Evolutionary conservation across 2,797 vertebrate species (phyloP), one percentile per base, ranked within the genome.

Genomic region (Orestias chungarensis): DNA sequence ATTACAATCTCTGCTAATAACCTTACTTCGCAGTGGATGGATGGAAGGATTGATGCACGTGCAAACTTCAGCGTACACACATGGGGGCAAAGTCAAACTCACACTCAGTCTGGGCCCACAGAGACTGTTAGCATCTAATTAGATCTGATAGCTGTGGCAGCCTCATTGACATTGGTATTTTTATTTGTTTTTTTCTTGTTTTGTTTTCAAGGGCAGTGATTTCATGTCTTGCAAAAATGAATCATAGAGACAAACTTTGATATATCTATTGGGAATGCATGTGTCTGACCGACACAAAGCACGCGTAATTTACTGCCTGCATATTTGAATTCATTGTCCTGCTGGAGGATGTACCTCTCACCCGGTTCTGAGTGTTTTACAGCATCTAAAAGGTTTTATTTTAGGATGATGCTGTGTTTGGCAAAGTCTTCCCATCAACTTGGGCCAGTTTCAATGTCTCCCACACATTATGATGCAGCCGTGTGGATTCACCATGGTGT

Each of bases 1-100:
- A 90, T 92, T 89, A 89, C 84, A 71, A n/a, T 91, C 85, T 89
- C 78, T 80, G 88, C 91, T 93, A 54, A 94, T 93, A 91, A 92
- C 90, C 89, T 87, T 88, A 91, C 89, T 66, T 44, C 66, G 70
- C 71, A 71, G 76, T 68, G 79, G 86, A 91, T 78, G 88, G 87
- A 92, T 90, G 79, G 71, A 78, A 80, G 82, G 5, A 46, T 12
- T 29, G 2, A 20, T 27, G 18, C 3, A 44, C 27, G 42, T 23
- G 66, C 23, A 68, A 50, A 67, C 66, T 54, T 42, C 1, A 12
- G 17, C 3, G 17, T 33, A 20, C 10, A 59, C 57, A 81, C 67
- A 49, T 52, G 69, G 57, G 47, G 42, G 35, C 44, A 42, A 9
- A 71, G 23, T 73, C 67, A 70, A 9, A 74, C 55, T 72, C 69